phyloP scores from a whole-genome alignment of 2,888 invertebrate genomes.

The Dicycla oo region DNA sequence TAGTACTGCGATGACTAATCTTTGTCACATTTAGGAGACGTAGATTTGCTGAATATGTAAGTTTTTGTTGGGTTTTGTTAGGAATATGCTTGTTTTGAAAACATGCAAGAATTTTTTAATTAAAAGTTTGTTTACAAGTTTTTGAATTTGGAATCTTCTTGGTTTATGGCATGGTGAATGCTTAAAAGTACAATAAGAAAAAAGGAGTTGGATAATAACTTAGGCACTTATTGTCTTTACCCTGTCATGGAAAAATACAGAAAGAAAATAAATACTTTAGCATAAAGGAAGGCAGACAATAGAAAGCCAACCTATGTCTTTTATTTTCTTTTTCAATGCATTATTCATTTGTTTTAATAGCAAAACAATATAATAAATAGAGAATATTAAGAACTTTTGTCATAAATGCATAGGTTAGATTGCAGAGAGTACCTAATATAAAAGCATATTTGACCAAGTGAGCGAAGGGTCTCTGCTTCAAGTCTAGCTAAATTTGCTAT shows the following conservation, averaged over 20 bases:
- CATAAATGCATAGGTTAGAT: not conserved
- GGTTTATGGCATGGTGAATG: not conserved
- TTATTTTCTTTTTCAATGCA: not conserved
- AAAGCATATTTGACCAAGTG: no score
- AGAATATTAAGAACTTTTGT: not conserved
- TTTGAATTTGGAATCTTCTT: constrained; percentile 25
- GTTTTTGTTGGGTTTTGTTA: not conserved
- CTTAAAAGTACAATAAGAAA: no score
- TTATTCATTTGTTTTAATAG: not conserved
- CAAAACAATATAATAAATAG: not conserved
- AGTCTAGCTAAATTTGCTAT: no score
- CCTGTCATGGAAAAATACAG: not conserved
- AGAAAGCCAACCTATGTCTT: not conserved
- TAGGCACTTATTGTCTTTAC: not conserved
- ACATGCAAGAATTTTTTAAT: not conserved
- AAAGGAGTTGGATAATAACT: not conserved
- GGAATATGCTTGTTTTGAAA: not conserved
- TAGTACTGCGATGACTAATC: constrained; percentile 37
- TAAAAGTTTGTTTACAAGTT: constrained; percentile 40
- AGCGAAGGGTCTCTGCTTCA: no score
- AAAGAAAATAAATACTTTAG: not conserved
- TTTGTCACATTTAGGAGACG: not conserved
- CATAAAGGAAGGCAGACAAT: not conserved
- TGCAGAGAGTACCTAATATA: not conserved
- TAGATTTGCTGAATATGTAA: not conserved